Percentiles rank a stretch among this genome's conserved stretches.
Conservation (phyloP, 2,888 invertebrate genomes). For the Ophioninae sp. region DNA sequence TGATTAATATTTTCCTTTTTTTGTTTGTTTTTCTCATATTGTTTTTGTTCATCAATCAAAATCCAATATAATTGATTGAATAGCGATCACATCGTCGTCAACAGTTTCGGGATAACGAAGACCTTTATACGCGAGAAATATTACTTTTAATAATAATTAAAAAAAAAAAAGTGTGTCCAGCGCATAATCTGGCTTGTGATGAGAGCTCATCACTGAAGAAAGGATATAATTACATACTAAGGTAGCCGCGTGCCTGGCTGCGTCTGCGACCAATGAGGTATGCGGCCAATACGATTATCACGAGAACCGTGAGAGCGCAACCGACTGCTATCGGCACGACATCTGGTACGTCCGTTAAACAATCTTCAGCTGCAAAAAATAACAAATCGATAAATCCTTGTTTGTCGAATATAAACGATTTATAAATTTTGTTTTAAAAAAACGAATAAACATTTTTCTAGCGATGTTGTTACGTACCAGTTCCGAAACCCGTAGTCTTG, state of each 20-base stretch:
- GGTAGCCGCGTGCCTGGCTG: constrained; percentile 91
- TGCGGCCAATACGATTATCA: constrained; percentile 94
- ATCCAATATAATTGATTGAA: constrained; percentile 43
- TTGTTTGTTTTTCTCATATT: constrained; percentile 5
- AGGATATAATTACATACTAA: constrained; percentile 87
- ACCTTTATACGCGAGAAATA: constrained; percentile 58
- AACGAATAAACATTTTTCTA: not conserved
- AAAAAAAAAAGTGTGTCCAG: constrained; percentile 49
- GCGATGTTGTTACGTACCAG: constrained; percentile 82
- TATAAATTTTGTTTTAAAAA: not conserved
- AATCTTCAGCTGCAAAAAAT: constrained; percentile 85
- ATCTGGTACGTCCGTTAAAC: constrained; percentile 90
- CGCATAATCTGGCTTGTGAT: constrained; percentile 45
- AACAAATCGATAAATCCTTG: constrained; percentile 9
- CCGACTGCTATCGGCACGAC: constrained; percentile 99
- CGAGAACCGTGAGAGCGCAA: constrained; percentile 93
- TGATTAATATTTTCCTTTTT: constrained; percentile 1
- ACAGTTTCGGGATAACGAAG: constrained; percentile 52
- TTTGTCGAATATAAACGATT: not conserved
- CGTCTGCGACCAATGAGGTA: constrained; percentile 96
- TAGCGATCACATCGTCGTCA: constrained; percentile 47
- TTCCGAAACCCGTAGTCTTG: constrained; percentile 83
- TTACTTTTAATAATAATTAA: constrained; percentile 58
- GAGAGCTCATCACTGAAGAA: constrained; percentile 37
- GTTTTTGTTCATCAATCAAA: constrained; percentile 35